Evolutionary conservation across 2,888 invertebrate species (phyloP).

Genomic region (Lasius platythorax): DNA sequence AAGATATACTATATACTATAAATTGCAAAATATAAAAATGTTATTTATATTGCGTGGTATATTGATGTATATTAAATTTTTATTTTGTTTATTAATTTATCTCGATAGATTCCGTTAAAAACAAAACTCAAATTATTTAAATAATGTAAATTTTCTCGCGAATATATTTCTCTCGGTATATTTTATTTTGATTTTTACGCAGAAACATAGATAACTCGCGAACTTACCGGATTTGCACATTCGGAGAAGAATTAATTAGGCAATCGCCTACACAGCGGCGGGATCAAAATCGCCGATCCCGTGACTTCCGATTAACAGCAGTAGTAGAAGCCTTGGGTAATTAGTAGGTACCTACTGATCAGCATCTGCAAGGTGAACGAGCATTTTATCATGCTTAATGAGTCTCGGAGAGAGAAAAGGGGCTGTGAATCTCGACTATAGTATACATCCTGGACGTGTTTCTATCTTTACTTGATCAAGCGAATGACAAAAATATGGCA

Average conservation of each 20-base stretch:
- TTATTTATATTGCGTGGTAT: neutral
- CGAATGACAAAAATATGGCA: neutral
- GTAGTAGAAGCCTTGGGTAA: constrained; percentile 78
- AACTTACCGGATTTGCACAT: constrained; percentile 28
- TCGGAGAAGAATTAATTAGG: constrained; percentile 82
- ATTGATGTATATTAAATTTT: neutral
- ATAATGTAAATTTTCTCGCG: neutral
- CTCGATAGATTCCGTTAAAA: neutral
- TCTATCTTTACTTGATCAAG: constrained; percentile 68
- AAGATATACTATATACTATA: neutral
- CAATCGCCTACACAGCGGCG: constrained; percentile 77
- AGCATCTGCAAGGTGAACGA: constrained; percentile 80
- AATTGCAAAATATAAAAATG: neutral
- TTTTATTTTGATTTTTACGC: constrained; percentile 1
- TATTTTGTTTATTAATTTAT: neutral
- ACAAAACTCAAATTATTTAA: neutral
- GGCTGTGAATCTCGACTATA: constrained; percentile 57
- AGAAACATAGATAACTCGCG: neutral
- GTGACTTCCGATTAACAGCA: constrained; percentile 63
- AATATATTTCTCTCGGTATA: neutral
- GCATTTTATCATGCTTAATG: constrained; percentile 80
- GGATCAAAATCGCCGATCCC: constrained; percentile 76
- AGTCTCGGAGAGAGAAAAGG: constrained; percentile 64
- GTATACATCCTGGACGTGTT: constrained; percentile 63
- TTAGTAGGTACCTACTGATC: constrained; percentile 83